phyloP scores from a whole-genome alignment of 2,113 vertebrate species.

The Egretta garzetta region DNA sequence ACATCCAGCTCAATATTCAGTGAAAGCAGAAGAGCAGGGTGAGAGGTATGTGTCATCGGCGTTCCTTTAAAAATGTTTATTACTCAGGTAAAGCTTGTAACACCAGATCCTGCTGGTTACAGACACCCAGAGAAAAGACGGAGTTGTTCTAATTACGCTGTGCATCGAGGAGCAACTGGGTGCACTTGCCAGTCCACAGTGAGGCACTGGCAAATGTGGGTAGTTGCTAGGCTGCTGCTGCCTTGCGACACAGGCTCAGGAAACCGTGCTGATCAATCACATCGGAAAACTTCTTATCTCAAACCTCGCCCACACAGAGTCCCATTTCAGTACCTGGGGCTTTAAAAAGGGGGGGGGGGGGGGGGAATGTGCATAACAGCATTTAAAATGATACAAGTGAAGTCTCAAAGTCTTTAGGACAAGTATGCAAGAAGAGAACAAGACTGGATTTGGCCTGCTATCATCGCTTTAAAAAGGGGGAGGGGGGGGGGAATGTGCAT shows the following conservation, averaged over 20 bases:
- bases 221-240: constrained; percentile 25
- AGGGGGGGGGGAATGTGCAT: too few relatives aligned
- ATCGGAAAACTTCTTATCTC: constrained; percentile 8
- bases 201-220: not conserved
- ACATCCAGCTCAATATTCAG: not conserved
- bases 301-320: constrained; percentile 10
- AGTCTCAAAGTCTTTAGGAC: too few relatives aligned
- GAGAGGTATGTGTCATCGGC: not conserved
- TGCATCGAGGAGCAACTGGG: not conserved
- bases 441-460: too few relatives aligned
- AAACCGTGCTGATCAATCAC: not conserved
- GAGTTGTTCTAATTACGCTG: not conserved
- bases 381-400: too few relatives aligned
- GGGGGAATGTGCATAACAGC: not conserved
- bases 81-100: not conserved
- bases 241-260: not conserved
- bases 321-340: not conserved
- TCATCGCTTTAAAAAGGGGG: too few relatives aligned
- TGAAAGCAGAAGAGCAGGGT: not conserved
- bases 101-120: not conserved
- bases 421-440: too few relatives aligned
- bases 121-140: not conserved
- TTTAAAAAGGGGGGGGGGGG: not conserved
- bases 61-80: not conserved
- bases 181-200: not conserved